Base-by-base conservation (phyloP, 2,113 vertebrate genomes). In the Actenoides lindsayi region DNA sequence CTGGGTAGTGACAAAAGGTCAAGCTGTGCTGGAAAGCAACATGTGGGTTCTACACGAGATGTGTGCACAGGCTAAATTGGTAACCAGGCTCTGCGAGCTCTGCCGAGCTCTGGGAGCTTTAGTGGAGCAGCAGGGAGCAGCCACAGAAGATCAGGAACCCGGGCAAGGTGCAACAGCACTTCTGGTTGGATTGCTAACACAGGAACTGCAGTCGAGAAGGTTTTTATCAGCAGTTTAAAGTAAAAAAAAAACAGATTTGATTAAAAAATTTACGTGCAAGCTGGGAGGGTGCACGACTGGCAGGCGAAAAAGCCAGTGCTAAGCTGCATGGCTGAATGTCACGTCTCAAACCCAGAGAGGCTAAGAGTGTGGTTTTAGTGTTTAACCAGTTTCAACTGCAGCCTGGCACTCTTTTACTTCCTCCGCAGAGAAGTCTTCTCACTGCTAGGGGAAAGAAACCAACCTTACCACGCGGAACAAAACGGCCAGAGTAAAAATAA, bases 391-490 rank as follows among this genome's bases (percentile, higher is more conserved):
- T 92, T 97, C 97, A 97, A 97, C 95, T 98, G 97, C 98, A 98
- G 97, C 97, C 98, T 98, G 98, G 98, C 98, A 98, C 97, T 96
- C 96, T 85, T 83, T 91, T 90, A 94, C 95, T 98, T 98, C 98
- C 98, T 97, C 96, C 31, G 44, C 75, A 94, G 69, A 95, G 93
- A 97, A 97, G 90, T 96, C 83, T 97, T 95, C 96, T 94, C 94
- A 94, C 76, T 96, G 79, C 89, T 79, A 96, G 91, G 95, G 93
- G 92, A 97, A 97, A 97, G 91, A 98, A 97, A 98, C 50, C 97
- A 98, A 96, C 96, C 95, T 96, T 82, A 96, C 81, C 93, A 96
- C 57, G 73, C 31, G n/a, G 97, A 98, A 94, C 76, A 74, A 67
- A 98, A 98, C 76, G n/a, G 96, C 92, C 76, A 24, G 51, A 96